phyloP scores from a whole-genome alignment of 2,888 invertebrate species.

The Caenorhabditis parvicauda region DNA sequence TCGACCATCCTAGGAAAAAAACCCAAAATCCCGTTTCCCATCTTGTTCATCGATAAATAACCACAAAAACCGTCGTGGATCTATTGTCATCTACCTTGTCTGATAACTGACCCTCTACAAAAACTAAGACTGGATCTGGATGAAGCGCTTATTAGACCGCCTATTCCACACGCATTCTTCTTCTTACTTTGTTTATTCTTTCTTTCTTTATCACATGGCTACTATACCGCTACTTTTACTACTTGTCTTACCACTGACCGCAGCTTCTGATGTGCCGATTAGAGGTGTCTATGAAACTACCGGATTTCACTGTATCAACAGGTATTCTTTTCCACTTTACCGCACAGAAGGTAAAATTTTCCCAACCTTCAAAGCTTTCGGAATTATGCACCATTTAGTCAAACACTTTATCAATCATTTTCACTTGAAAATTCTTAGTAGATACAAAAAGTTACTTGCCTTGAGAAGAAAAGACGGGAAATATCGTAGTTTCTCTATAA shows the following conservation, averaged over 20 bases:
- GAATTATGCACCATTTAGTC: no score
- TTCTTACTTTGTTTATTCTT: no score
- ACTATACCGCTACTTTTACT: not conserved
- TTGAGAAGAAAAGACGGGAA: not conserved
- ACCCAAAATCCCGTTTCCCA: no score
- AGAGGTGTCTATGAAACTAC: constrained; percentile 22
- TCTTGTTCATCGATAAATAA: no score
- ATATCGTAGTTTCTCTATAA: not conserved
- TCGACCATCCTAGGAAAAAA: no score
- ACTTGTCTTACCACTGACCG: not conserved
- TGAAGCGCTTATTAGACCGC: no score
- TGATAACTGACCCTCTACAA: no score
- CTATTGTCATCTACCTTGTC: no score
- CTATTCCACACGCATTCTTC: no score
- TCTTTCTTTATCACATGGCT: constrained; percentile 3
- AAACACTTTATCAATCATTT: not conserved
- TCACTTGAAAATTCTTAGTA: not conserved
- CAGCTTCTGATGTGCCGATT: constrained; percentile 7
- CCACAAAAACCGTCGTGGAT: no score
- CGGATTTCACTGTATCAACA: constrained; percentile 26
- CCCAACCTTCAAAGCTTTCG: not conserved
- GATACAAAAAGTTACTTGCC: not conserved
- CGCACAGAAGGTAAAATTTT: not conserved
- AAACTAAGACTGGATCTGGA: no score
- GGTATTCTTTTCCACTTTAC: constrained; percentile 5